Conservation (phyloP, 2,113 vertebrate species). For the Pongo abelii region DNA sequence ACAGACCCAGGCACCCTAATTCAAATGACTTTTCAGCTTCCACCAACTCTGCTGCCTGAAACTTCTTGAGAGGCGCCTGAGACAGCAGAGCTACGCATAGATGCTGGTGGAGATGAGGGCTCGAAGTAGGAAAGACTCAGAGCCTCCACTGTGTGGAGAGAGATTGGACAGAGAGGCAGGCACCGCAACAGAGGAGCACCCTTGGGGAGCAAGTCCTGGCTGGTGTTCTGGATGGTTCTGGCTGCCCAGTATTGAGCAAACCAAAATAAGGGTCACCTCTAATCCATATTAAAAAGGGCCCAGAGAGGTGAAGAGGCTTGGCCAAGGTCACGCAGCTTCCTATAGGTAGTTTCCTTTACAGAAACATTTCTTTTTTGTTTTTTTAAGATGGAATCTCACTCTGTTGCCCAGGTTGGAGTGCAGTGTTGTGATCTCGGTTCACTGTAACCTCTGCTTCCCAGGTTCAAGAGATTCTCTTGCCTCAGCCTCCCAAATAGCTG, state of each 20-base stretch:
- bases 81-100: accelerated
- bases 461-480: too few relatives aligned
- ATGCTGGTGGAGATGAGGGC: accelerated
- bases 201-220: background rate
- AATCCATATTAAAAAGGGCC: background rate
- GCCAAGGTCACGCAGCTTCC: background rate
- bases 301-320: background rate
- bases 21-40: background rate
- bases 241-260: background rate
- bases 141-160: background rate
- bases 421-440: too few relatives aligned
- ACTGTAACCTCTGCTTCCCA: too few relatives aligned
- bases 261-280: background rate
- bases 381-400: too few relatives aligned
- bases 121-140: background rate
- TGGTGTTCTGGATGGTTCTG: background rate
- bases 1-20: background rate
- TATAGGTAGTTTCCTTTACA: background rate
- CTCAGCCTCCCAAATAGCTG: too few relatives aligned
- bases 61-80: background rate
- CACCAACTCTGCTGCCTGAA: background rate
- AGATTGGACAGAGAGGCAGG: background rate
- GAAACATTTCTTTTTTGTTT: background rate
- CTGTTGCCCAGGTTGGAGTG: too few relatives aligned
- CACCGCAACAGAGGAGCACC: background rate